Evolutionary conservation across 2,888 invertebrate genomes (phyloP), one percentile per base, ranked within the genome.

Genomic region (Archips crataeganus): DNA sequence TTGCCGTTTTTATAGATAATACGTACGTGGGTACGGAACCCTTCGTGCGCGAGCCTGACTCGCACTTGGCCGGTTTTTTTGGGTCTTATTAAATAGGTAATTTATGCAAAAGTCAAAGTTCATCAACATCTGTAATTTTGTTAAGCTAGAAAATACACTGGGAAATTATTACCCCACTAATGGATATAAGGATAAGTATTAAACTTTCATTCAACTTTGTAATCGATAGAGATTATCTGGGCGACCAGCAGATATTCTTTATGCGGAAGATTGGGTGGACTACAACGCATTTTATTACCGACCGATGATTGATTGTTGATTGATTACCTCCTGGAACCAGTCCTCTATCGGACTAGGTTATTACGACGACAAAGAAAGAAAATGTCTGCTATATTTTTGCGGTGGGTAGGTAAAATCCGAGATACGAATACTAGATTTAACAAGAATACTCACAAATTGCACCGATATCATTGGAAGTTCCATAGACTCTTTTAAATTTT

Each of bases 141-240:
- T 39, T 15, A 23, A 39, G 3, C n/a, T 15, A 3, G 10, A 42
- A 13, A 9, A 49, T 8, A 11, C 2, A 49, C 47, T 0, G 13
- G n/a, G 49, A 47, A 63, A 34, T 3, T n/a, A 4, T n/a, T 32
- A 3, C 34, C 62, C 3, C 6, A 49, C 34, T 64, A 60, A 60
- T 60, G 60, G 60, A 39, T 54, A 57, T 32, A 42, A 15, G 0
- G 68, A 32, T 57, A 69, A 39, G 61, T 8, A 49, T 32, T 42
- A 63, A 54, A 63, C 32, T 42, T 63, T 63, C 59, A 34, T 71
- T 64, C 47, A 59, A 71, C 39, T 63, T 59, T 39, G 42, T 54
- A 36, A 70, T 70, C 47, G 64, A 70, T 61, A 23, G 23, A 45
- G 61, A 67, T 67, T 54, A 72, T 67, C 62, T 23, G 54, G 6